Evolutionary conservation across 2,113 vertebrate genomes (phyloP).

Genomic region (Notarius quadriscutis): DNA sequence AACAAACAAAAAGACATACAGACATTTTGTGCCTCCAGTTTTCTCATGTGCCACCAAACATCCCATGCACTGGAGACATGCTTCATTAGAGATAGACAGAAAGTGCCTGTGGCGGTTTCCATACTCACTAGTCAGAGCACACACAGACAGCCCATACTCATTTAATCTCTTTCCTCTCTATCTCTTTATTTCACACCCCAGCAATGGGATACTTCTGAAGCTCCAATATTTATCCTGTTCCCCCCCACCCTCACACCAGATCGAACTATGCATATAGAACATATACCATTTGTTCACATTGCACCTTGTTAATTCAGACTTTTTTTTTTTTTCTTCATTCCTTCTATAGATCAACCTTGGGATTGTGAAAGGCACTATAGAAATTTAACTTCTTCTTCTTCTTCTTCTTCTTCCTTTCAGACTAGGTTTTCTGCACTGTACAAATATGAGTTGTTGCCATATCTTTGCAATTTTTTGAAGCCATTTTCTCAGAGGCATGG

Average conservation of each 20-base stretch:
- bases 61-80: constrained; percentile 38
- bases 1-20: constrained; percentile 8
- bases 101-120: constrained; percentile 33
- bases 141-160: constrained; percentile 54
- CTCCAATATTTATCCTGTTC: constrained; percentile 69
- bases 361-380: too few relatives aligned
- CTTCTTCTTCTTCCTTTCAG: too few relatives aligned
- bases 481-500: constrained; percentile 66
- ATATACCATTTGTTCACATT: constrained; percentile 54
- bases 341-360: too few relatives aligned
- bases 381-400: too few relatives aligned
- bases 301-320: constrained; percentile 72
- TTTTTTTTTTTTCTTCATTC: not conserved
- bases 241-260: not conserved
- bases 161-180: constrained; percentile 44
- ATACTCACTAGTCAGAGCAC: constrained; percentile 45
- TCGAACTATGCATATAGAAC: not conserved
- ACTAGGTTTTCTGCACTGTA: constrained; percentile 58
- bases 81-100: constrained; percentile 48
- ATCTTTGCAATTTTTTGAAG: constrained; percentile 67
- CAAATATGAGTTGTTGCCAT: constrained; percentile 71
- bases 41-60: constrained; percentile 44
- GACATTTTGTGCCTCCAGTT: constrained; percentile 19
- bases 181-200: constrained; percentile 13
- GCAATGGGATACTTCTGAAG: constrained; percentile 30